Evolutionary conservation across 2,797 vertebrate genomes (phyloP), one percentile per base, ranked within the genome.

Genomic region (Novumbra hubbsi): DNA sequence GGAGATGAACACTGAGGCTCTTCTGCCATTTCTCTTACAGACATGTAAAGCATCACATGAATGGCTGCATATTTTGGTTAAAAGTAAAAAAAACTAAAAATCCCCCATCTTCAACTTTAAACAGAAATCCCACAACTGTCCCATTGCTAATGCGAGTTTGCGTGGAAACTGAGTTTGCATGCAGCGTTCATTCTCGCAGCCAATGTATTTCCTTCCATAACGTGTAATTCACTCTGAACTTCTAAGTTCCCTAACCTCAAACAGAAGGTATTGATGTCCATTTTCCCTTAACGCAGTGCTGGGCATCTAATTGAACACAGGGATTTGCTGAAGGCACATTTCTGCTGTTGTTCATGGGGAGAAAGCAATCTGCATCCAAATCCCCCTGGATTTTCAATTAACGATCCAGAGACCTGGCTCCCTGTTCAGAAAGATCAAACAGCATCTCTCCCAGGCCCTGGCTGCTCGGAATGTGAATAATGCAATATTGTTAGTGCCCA

Each of bases 381-480:
- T 79, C 80, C 80, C 78, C 80, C 74, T 75, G 38, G 80, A 74
- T 78, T 83, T 90, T 86, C 84, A 86, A 84, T 87, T 86, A 88
- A 83, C 79, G 72, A 75, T 71, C 62, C 77, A 28, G 63, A 76
- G 82, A 80, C 76, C 71, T 76, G 74, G 74, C 72, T 68, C 63
- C 77, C 73, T 62, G 76, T 78, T 75, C 72, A 76, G 80, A 76
- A 74, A 81, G 86, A 89, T 86, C 85, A 88, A 88, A 89, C 78
- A 74, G 75, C 49, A 55, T 69, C 70, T 76, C n/a, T 27, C 19
- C 65, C 65, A 77, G 73, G 68, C 74, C 80, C 81, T 72, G 73
- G 79, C 71, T 73, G 76, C 72, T 78, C 77, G 84, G 81, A 85
- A 89, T 89, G 76, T 77, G 38, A 86, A 73, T 80, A 79, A 85